Evolutionary conservation across 92 coral and sea anemone genomes (phyloP).

Genomic region (Epizoanthus ramosus): DNA sequence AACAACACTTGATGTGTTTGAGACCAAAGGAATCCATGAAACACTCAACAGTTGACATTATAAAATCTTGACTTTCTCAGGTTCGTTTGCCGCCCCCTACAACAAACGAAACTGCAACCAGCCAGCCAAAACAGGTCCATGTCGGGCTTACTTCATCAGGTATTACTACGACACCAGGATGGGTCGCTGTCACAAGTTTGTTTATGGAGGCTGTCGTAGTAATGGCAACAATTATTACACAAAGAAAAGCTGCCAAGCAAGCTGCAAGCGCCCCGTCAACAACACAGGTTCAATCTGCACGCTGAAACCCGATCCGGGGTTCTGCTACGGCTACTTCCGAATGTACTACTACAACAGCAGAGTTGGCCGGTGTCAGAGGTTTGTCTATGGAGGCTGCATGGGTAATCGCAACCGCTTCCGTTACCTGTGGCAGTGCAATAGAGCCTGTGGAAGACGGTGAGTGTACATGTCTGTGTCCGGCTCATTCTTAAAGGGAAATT

Average conservation of each 20-base stretch:
- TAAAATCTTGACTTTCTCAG: not conserved
- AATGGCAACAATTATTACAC: slow-evolving; percentile 1
- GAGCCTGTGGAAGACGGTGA: not conserved
- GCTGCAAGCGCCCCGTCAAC: not conserved
- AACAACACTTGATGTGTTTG: too few relatives aligned
- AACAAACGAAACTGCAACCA: not conserved
- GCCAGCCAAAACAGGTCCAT: slow-evolving; percentile 5
- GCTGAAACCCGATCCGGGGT: not conserved
- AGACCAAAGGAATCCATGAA: too few relatives aligned
- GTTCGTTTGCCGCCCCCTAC: not conserved
- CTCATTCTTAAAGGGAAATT: too few relatives aligned
- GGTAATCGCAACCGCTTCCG: not conserved
- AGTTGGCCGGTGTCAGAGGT: slow-evolving; percentile 6
- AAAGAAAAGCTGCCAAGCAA: not conserved
- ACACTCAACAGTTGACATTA: too few relatives aligned
- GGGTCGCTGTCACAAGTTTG: not conserved
- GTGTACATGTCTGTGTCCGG: not conserved
- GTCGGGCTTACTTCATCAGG: slow-evolving; percentile 14
- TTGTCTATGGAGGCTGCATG: slow-evolving; percentile 6
- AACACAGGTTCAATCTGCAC: not conserved
- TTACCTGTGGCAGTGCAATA: not conserved
- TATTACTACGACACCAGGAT: not conserved
- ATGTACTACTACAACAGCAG: not conserved
- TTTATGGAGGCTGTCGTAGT: slow-evolving; percentile 10
- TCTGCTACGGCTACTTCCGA: not conserved